A percentile compares a stretch with the other conserved stretches of the same genome.
Evolutionary conservation across 2,113 vertebrate genomes (phyloP).

Genomic region (Zosterops hypoxanthus): DNA sequence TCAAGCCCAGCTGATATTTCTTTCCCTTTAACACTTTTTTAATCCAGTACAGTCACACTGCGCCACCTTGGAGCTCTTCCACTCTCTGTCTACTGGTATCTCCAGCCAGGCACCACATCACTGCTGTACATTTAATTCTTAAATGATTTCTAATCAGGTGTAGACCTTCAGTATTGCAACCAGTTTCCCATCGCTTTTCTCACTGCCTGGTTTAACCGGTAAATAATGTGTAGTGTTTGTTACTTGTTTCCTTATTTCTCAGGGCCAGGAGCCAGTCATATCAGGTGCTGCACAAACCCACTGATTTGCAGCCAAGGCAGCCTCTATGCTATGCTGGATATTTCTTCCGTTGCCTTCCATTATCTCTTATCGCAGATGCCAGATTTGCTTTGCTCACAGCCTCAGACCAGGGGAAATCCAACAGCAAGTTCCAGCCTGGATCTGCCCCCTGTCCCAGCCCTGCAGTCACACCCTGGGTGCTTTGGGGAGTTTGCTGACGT

Average conservation of each 20-base stretch:
- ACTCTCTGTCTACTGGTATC: background rate
- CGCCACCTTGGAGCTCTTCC: background rate
- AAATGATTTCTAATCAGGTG: background rate
- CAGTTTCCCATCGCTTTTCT: background rate
- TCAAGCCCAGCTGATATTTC: background rate
- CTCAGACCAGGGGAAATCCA: background rate
- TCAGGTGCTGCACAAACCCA: background rate
- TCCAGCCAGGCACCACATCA: background rate
- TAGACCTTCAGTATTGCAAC: background rate
- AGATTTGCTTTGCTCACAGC: background rate
- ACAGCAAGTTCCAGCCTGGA: background rate
- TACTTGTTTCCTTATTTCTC: background rate
- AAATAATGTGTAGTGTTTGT: background rate
- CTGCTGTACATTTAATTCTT: background rate
- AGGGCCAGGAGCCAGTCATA: background rate
- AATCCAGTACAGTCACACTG: background rate
- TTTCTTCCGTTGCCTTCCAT: background rate
- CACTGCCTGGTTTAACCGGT: background rate
- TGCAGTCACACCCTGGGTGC: rapidly evolving
- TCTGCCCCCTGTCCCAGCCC: background rate
- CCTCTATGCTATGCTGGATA: background rate
- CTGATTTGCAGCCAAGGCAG: background rate
- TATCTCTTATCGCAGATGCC: background rate
- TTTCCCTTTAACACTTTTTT: background rate
- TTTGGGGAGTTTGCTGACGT: rapidly evolving